Percentiles rank a stretch among this genome's conserved stretches.
Evolutionary conservation across 2,888 invertebrate species (phyloP).

Genomic region (Dyspetes luteomarginatus): DNA sequence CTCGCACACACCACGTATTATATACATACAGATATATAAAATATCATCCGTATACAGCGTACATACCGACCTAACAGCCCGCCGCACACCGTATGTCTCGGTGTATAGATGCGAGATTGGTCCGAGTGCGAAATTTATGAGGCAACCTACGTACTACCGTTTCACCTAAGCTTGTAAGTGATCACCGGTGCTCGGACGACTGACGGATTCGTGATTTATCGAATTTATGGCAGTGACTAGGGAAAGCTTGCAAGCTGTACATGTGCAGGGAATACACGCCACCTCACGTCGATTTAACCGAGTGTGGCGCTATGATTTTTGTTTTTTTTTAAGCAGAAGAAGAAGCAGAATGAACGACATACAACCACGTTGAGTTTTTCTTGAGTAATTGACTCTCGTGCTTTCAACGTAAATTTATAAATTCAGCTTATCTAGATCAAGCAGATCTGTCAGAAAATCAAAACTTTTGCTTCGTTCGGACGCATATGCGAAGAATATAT

Average conservation of each 20-base stretch:
- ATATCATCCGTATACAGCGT: constrained; percentile 10
- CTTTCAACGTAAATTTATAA: constrained; percentile 18
- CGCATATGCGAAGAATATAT: too few species aligned
- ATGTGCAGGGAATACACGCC: background rate
- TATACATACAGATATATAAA: constrained; percentile 1
- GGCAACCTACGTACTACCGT: constrained; percentile 55
- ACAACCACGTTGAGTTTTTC: background rate
- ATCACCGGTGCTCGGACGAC: constrained; percentile 64
- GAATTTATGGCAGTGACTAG: constrained; percentile 44
- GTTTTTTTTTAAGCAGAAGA: background rate
- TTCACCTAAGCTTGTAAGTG: constrained; percentile 71
- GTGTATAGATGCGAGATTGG: constrained; percentile 63
- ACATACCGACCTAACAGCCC: constrained; percentile 43
- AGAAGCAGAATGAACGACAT: constrained; percentile 13
- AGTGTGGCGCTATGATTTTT: constrained; percentile 21
- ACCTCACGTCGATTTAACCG: constrained; percentile 26
- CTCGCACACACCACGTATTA: background rate
- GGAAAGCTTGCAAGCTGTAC: background rate
- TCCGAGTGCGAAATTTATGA: constrained; percentile 48
- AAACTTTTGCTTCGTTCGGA: too few species aligned
- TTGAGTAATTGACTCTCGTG: constrained; percentile 24
- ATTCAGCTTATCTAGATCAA: background rate
- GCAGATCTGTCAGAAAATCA: too few species aligned
- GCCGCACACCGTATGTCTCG: constrained; percentile 48
- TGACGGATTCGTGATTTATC: constrained; percentile 63